phyloP scores from a whole-genome alignment of 2,113 vertebrate species.

The Solenodon paradoxus region DNA sequence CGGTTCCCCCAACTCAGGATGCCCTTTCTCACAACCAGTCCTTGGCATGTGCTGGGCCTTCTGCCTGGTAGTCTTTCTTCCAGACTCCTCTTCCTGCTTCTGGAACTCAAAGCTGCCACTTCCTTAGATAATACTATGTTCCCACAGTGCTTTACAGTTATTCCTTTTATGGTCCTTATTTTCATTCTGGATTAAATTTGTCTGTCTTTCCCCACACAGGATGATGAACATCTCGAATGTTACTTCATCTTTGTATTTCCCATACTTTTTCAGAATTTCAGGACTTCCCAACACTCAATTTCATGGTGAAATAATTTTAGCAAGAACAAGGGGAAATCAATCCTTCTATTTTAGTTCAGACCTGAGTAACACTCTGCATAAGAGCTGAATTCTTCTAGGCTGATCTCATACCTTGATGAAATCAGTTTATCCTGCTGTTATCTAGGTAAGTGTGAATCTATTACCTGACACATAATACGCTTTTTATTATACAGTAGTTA shows the following conservation, averaged over 20 bases:
- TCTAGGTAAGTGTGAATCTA: neutral
- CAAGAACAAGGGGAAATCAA: neutral
- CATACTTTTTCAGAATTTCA: neutral
- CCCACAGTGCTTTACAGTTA: neutral
- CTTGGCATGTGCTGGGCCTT: neutral
- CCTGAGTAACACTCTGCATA: neutral
- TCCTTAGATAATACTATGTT: neutral
- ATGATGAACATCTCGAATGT: neutral
- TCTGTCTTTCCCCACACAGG: neutral
- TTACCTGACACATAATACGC: neutral
- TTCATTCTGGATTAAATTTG: neutral
- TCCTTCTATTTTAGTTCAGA: conserved; percentile 34
- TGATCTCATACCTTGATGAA: neutral
- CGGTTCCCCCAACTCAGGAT: neutral
- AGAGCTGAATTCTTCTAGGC: neutral
- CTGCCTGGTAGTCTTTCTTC: neutral
- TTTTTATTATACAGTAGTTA: conserved; percentile 24
- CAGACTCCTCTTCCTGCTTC: neutral
- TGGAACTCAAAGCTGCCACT: neutral
- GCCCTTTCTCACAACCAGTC: neutral
- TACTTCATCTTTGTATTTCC: neutral
- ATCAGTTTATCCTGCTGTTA: neutral
- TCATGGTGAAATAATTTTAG: conserved; percentile 21
- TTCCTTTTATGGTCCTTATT: neutral
- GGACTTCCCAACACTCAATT: neutral